Evolutionary conservation across 2,888 invertebrate genomes (phyloP), one percentile per base, ranked within the genome.

Genomic region (Mesodorylaimus sp.): DNA sequence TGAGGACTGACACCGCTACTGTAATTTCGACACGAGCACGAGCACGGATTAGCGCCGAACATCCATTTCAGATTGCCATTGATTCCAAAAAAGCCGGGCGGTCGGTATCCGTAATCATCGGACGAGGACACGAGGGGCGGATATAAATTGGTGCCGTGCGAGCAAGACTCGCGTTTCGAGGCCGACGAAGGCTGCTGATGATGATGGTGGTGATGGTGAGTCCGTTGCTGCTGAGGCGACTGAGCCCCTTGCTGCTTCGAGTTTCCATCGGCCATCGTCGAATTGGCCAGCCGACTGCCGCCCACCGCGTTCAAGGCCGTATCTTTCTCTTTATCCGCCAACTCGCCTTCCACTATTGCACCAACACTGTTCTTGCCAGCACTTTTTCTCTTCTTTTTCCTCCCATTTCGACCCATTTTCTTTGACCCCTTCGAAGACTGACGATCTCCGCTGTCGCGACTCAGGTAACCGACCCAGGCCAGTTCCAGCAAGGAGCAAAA

Each of bases 21-120:
- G n/a, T n/a, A n/a, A n/a, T n/a, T 5, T 5, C 5, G 10, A 23
- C 43, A 43, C 21, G 43, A 27, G 26, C 43, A 43, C 3, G 43
- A 16, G n/a, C n/a, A n/a, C n/a, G 28, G 45, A 25, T 10, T 21
- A 7, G 44, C 44, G 5, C 46, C 46, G 19, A n/a, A 10, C 28
- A 36, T 36, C 5, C 3, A 13, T 25, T 7, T 7, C 46, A n/a
- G 7, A n/a, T n/a, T n/a, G n/a, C n/a, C n/a, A n/a, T n/a, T n/a
- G n/a, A n/a, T n/a, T n/a, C n/a, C n/a, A n/a, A n/a, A n/a, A 7
- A 44, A 21, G 5, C 60, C 60, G 2, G 64, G 64, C 24, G 64
- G 64, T 47, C 64, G 62, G 53, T 64, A 64, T 36, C 63, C 64
- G 53, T 64, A 64, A 51, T 64, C 64, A 52, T 64, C 64, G 54